Conservation (phyloP, 2,888 invertebrate genomes). For the Poecilobothrus nobilitatus region DNA sequence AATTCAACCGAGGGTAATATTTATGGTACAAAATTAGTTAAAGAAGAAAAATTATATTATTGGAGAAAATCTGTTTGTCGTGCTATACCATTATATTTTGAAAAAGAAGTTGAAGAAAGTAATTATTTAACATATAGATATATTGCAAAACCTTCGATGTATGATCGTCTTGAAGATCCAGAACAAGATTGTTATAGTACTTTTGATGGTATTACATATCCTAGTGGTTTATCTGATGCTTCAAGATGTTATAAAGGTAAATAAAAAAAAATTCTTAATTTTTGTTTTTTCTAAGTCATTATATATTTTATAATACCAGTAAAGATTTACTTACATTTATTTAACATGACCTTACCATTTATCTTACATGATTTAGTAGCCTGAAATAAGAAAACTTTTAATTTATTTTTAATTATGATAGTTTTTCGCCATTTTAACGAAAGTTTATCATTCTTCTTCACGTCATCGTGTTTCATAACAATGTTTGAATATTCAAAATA, state of each 20-base stretch:
- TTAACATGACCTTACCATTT: too few relatives aligned
- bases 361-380: too few relatives aligned
- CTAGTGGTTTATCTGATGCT: slow-evolving; percentile 54
- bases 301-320: neutral
- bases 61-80: slow-evolving; percentile 53
- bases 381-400: too few relatives aligned
- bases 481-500: too few relatives aligned
- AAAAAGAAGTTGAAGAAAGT: slow-evolving; percentile 36
- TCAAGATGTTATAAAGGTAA: slow-evolving; percentile 58
- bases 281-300: slow-evolving; percentile 7
- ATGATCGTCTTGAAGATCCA: slow-evolving; percentile 48
- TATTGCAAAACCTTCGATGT: slow-evolving; percentile 49
- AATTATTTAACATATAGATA: slow-evolving; percentile 51
- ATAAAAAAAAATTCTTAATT: too few relatives aligned
- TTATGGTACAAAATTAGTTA: slow-evolving; percentile 52
- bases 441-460: too few relatives aligned
- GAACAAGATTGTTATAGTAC: slow-evolving; percentile 54
- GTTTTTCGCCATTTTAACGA: too few relatives aligned
- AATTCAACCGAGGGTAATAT: slow-evolving; percentile 60
- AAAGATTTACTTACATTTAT: too few relatives aligned
- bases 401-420: too few relatives aligned
- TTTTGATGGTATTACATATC: slow-evolving; percentile 39
- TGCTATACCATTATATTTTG: slow-evolving; percentile 25
- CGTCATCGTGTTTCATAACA: too few relatives aligned
- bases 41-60: slow-evolving; percentile 51